These are phyloP conservation scores for Aphodius granarius DNA, from an alignment of 2,888 invertebrate genomes.

Conservation along the genomic window DNA sequence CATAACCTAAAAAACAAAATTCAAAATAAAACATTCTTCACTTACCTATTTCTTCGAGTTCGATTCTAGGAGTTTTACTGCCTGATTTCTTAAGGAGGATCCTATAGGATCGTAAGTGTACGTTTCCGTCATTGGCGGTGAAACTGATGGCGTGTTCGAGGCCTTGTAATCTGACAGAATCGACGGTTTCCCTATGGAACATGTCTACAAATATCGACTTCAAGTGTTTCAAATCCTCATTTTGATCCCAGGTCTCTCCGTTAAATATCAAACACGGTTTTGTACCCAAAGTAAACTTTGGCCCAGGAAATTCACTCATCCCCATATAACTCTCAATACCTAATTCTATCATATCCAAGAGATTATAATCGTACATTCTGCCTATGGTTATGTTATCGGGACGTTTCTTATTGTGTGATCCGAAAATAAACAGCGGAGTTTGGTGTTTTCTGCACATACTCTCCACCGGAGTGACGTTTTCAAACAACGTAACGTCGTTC, in stretches of 20 bases:
- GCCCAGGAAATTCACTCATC: conserved; percentile 76
- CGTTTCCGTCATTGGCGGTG: conserved; percentile 75
- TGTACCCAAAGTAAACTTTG: conserved; percentile 66
- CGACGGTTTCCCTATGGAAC: conserved; percentile 82
- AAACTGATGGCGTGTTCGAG: conserved; percentile 93
- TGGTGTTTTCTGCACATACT: conserved; percentile 79
- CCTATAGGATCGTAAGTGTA: conserved; percentile 79
- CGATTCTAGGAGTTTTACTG: conserved; percentile 82
- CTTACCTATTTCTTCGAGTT: conserved; percentile 85
- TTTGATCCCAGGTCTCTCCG: conserved; percentile 87
- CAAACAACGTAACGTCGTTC: conserved; percentile 91
- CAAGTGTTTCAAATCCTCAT: conserved; percentile 77
- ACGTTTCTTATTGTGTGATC: conserved; percentile 91
- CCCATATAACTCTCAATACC: conserved; percentile 74
- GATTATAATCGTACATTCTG: conserved; percentile 83
- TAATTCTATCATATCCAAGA: conserved; percentile 96
- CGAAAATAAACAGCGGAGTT: conserved; percentile 87
- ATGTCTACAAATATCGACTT: conserved; percentile 91
- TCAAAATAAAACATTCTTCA: conserved; percentile 13
- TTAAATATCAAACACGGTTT: conserved; percentile 93
- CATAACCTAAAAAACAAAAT: background rate
- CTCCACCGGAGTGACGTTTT: conserved; percentile 83
- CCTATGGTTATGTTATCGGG: conserved; percentile 91
- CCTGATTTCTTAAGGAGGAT: conserved; percentile 90
- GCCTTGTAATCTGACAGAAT: conserved; percentile 85